phyloP scores from a whole-genome alignment of 1,140 invertebrate species.

The Mizuhopecten yessoensis region DNA sequence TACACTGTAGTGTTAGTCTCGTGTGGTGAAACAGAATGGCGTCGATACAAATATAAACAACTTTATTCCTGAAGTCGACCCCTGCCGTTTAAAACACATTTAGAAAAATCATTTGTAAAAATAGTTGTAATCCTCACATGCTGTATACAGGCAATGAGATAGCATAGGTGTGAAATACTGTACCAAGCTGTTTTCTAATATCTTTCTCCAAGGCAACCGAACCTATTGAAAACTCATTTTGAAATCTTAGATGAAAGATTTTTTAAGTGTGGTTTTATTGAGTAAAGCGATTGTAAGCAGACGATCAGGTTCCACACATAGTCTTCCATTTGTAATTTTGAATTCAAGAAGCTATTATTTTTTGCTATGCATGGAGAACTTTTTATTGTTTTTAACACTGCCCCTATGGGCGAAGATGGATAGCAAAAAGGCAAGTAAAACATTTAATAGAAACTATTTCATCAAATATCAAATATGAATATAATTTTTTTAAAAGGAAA shows the following conservation, averaged over 20 bases:
- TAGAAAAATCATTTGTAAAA: slow-evolving; percentile 40
- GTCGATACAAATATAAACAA: slow-evolving; percentile 8
- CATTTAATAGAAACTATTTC: no score
- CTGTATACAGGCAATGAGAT: background rate
- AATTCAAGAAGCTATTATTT: slow-evolving; percentile 34
- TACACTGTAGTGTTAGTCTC: slow-evolving; percentile 12
- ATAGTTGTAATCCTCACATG: background rate
- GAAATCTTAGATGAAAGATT: slow-evolving; percentile 28
- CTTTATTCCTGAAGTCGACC: background rate
- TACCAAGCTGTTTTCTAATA: slow-evolving; percentile 1
- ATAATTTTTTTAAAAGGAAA: no score
- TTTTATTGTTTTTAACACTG: no score
- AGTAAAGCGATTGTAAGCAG: background rate
- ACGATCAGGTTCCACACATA: background rate
- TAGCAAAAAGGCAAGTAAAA: no score
- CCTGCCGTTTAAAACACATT: slow-evolving; percentile 30
- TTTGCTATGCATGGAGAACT: no score
- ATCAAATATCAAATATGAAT: no score
- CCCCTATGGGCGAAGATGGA: no score
- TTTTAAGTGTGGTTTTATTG: background rate
- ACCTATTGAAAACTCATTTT: background rate
- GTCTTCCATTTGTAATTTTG: background rate
- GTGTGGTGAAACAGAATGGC: background rate
- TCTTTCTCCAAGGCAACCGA: background rate
- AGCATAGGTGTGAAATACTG: background rate